Percentiles rank a stretch among this genome's conserved stretches.
These are phyloP conservation scores for Dasypus novemcinctus DNA, from an alignment of 2,113 vertebrate genomes.

Conservation along the genomic window DNA sequence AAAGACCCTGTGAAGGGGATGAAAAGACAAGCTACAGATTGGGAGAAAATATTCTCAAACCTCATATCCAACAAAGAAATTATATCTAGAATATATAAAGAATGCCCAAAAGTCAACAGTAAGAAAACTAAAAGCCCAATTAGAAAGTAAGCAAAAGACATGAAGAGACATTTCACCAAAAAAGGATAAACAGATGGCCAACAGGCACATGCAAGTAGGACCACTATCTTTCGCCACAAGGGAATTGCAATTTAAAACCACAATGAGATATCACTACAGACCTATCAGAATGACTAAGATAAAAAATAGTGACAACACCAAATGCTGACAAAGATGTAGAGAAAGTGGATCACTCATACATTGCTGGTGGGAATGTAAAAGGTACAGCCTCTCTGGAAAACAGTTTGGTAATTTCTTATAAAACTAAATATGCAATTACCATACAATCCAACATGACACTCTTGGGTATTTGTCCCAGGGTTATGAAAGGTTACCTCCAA, in stretches of 20 bases:
- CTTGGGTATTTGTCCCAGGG: background rate
- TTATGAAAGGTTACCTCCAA: background rate
- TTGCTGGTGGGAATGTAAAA: background rate
- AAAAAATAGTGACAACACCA: background rate
- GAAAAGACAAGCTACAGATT: background rate
- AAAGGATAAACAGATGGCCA: background rate
- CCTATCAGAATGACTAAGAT: background rate
- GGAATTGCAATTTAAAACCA: background rate
- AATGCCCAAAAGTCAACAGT: background rate
- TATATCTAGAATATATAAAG: conserved; percentile 15
- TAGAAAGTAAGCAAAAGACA: background rate
- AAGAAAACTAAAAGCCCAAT: background rate
- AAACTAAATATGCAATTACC: background rate
- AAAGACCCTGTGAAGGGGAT: background rate
- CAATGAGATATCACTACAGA: background rate
- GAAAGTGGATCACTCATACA: background rate
- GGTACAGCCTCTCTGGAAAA: background rate
- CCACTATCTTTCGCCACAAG: background rate
- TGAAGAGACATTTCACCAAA: background rate
- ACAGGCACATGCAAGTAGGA: background rate
- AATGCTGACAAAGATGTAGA: background rate
- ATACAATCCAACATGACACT: background rate
- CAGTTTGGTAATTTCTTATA: background rate
- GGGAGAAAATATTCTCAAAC: background rate
- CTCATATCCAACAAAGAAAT: background rate